phyloP scores from a whole-genome alignment of 2,888 invertebrate genomes.

The Agriotes lineatus region DNA sequence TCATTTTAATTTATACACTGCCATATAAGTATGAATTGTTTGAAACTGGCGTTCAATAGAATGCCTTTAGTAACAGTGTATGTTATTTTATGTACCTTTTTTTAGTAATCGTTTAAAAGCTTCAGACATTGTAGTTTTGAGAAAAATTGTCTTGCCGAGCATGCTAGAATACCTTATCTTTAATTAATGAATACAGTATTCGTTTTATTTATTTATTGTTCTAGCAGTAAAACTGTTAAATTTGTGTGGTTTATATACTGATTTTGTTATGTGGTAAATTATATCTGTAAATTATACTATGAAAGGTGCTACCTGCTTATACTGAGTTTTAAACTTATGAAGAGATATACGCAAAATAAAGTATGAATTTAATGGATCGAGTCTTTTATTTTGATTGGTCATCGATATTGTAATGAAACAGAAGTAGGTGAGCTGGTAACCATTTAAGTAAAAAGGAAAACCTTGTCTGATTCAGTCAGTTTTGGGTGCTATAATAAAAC shows the following conservation, averaged over 20 bases:
- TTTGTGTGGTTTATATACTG: slow-evolving; percentile 20
- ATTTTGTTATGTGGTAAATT: slow-evolving; percentile 11
- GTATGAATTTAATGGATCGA: neutral
- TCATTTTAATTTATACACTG: slow-evolving; percentile 8
- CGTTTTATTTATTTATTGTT: slow-evolving; percentile 37
- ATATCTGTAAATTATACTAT: slow-evolving; percentile 11
- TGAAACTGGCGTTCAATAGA: neutral
- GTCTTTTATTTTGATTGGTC: neutral
- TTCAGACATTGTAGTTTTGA: neutral
- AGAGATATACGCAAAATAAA: slow-evolving; percentile 17
- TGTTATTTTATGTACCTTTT: slow-evolving; percentile 8
- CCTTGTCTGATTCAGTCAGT: too few relatives aligned
- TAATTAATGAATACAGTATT: slow-evolving; percentile 26
- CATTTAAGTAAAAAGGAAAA: too few relatives aligned
- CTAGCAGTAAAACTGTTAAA: slow-evolving; percentile 38
- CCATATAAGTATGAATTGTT: neutral
- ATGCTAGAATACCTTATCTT: neutral
- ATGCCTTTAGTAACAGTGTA: neutral
- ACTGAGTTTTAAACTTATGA: slow-evolving; percentile 31
- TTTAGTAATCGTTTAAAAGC: neutral
- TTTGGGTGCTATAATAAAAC: too few relatives aligned
- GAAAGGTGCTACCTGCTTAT: slow-evolving; percentile 36
- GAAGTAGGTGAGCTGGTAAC: too few relatives aligned
- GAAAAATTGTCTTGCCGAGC: slow-evolving; percentile 17
- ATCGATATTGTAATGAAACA: neutral